Conservation (phyloP, 2,888 invertebrate genomes). For the Drosophila robusta region DNA sequence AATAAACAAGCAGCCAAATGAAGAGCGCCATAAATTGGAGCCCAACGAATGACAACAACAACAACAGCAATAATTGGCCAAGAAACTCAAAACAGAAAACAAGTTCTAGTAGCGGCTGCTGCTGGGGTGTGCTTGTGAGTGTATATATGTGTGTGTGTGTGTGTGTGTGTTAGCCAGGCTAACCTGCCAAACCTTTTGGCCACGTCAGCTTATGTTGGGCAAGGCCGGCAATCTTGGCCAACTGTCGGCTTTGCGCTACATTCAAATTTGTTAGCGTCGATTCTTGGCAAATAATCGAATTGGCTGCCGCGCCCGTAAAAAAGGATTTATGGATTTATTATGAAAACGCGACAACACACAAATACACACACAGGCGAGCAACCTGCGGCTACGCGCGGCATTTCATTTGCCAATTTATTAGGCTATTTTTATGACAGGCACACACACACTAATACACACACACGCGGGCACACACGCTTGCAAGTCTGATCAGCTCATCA, state of each 20-base stretch:
- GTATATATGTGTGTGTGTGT: conserved; percentile 5
- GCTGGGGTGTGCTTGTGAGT: not conserved
- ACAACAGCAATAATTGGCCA: conserved; percentile 20
- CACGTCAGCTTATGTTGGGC: conserved; percentile 52
- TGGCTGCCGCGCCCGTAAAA: conserved; percentile 66
- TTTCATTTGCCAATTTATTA: conserved; percentile 74
- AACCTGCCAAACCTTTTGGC: conserved; percentile 38
- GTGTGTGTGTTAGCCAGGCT: conserved; percentile 7
- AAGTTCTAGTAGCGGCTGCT: conserved; percentile 25
- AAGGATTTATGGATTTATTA: conserved; percentile 78
- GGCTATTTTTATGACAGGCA: conserved; percentile 70
- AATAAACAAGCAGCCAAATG: conserved; percentile 39
- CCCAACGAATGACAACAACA: conserved; percentile 37
- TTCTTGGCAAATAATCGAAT: conserved; percentile 73
- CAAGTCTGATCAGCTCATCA: conserved; percentile 63
- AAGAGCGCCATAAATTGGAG: conserved; percentile 61
- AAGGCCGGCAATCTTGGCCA: conserved; percentile 43
- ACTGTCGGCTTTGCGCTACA: conserved; percentile 63
- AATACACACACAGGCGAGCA: conserved; percentile 21
- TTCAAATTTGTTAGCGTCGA: conserved; percentile 73
- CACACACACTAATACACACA: conserved; percentile 17
- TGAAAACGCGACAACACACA: conserved; percentile 61
- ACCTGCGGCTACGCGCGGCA: conserved; percentile 64
- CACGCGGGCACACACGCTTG: not conserved
- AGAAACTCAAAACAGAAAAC: conserved; percentile 7